These are phyloP conservation scores for Chironomus tepperi DNA, from an alignment of 1,140 invertebrate genomes.

Conservation along the genomic window DNA sequence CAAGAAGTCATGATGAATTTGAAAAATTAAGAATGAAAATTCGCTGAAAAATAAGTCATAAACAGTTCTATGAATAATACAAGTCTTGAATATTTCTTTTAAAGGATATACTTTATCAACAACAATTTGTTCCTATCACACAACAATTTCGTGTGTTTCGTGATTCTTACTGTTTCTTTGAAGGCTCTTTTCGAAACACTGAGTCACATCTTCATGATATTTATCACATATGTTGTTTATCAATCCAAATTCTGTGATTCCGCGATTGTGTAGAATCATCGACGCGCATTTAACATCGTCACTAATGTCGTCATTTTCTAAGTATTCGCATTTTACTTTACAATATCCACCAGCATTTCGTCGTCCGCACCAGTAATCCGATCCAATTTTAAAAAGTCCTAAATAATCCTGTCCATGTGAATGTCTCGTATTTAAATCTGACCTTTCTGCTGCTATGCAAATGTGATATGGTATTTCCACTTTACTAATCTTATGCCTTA, in stretches of 20 bases:
- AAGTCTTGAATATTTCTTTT: too few species aligned
- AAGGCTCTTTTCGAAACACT: neutral
- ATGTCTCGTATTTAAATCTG: neutral
- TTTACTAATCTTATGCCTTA: neutral
- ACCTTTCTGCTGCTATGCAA: neutral
- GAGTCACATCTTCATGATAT: neutral
- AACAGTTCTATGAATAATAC: too few species aligned
- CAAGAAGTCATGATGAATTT: too few species aligned
- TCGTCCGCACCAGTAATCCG: neutral
- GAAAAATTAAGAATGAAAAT: too few species aligned
- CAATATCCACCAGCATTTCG: neutral
- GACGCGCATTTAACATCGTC: constrained; percentile 8
- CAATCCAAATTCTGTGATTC: neutral
- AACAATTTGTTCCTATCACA: neutral
- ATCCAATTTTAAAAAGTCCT: neutral
- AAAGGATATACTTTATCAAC: too few species aligned
- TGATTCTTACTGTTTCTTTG: neutral
- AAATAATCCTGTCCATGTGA: neutral
- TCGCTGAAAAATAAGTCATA: too few species aligned
- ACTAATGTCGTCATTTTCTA: constrained; percentile 16
- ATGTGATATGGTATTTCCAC: neutral
- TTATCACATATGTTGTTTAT: neutral
- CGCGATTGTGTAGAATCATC: neutral
- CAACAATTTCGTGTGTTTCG: neutral
- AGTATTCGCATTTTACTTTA: neutral